These are phyloP conservation scores for Podarcis muralis DNA, from an alignment of 2,113 vertebrate species.

Conservation along the genomic window DNA sequence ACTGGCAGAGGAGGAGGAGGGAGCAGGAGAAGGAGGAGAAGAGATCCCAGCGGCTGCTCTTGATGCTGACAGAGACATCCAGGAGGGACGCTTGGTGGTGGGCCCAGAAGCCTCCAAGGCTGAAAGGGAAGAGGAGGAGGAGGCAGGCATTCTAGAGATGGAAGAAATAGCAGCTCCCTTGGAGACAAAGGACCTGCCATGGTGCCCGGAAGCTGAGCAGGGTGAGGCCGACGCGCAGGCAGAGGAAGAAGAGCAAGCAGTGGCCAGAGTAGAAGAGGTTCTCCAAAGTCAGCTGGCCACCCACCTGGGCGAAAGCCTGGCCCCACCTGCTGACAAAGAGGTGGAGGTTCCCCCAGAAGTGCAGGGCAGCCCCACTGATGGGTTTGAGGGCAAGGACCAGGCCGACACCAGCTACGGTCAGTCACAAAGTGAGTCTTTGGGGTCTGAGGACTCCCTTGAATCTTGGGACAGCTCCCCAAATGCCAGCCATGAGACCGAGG, in stretches of 20 bases:
- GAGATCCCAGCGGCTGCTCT: neutral
- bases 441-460: constrained; percentile 13
- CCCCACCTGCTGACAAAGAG: neutral
- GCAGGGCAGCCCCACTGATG: neutral
- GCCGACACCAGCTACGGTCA: neutral
- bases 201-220: neutral
- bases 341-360: neutral
- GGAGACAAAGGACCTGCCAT: neutral
- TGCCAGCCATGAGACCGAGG: neutral
- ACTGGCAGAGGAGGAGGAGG: neutral
- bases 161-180: neutral
- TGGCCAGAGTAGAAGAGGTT: neutral
- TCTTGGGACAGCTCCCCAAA: constrained; percentile 8
- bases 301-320: accelerated
- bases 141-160: neutral
- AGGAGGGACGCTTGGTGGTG: accelerated
- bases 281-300: accelerated
- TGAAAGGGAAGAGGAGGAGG: no score
- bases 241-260: neutral
- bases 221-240: accelerated
- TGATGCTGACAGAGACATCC: neutral
- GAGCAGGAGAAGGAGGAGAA: constrained; percentile 22
- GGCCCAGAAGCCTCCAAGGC: neutral
- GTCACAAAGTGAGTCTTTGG: neutral
- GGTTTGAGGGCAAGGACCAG: no score